Evolutionary conservation across 30 jellyfish, hydroid and myxozoan species (phyloP).

Genomic region (Catostylus mosaicus): DNA sequence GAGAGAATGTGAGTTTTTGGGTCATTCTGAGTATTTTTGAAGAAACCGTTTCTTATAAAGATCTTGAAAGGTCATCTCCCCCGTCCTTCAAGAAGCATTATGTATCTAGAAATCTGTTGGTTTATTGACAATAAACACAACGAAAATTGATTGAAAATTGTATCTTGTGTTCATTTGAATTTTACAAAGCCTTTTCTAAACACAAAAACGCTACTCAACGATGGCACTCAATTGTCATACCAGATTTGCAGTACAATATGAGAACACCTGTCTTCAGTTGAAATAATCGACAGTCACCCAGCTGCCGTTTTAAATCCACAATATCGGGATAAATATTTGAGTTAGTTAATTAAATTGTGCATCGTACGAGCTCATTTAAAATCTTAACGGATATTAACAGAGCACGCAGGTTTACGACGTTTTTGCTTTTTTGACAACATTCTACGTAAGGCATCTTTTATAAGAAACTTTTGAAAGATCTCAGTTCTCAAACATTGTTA

Average conservation of each 20-base stretch:
- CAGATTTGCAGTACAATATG: constrained; percentile 40
- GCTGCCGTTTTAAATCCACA: constrained; percentile 34
- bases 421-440: too few relatives aligned
- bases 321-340: constrained; percentile 16
- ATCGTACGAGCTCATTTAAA: neutral
- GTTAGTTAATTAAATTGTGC: neutral
- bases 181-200: neutral
- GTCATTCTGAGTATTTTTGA: neutral
- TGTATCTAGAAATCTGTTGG: neutral
- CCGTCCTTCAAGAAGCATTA: too few relatives aligned
- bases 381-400: too few relatives aligned
- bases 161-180: constrained; percentile 5
- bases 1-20: neutral
- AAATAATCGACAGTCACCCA: constrained; percentile 22
- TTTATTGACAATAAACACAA: neutral
- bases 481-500: neutral
- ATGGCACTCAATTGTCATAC: neutral
- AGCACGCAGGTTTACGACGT: too few relatives aligned
- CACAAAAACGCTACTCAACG: constrained; percentile 11
- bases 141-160: neutral
- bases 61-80: neutral
- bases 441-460: neutral
- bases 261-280: constrained; percentile 42
- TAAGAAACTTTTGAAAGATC: neutral
- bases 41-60: neutral